A percentile compares a stretch with the other conserved stretches of the same genome.
These are phyloP conservation scores for Monopterus albus DNA, from an alignment of 2,113 vertebrate species.

Conservation along the genomic window DNA sequence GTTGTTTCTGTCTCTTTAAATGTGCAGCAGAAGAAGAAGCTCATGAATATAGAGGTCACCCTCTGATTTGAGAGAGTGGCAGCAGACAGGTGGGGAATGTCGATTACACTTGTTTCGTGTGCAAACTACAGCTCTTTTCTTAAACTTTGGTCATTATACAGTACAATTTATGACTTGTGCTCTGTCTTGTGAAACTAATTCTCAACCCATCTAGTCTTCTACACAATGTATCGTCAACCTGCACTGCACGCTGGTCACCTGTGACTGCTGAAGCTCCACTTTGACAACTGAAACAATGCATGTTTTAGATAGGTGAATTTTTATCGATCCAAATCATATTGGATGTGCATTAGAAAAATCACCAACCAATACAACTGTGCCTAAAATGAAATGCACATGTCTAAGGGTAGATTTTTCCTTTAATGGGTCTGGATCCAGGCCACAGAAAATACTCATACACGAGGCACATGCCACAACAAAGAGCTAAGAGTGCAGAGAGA, in stretches of 20 bases:
- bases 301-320: no score
- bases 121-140: not conserved
- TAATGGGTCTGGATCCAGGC: constrained; percentile 30
- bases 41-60: not conserved
- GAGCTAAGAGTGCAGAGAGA: not conserved
- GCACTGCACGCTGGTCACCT: not conserved
- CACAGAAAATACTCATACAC: not conserved
- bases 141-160: not conserved
- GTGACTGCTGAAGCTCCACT: no score
- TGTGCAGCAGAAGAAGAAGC: not conserved
- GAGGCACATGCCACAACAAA: not conserved
- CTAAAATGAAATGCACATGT: not conserved
- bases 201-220: no score
- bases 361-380: no score
- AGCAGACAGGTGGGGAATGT: not conserved
- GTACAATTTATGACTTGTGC: not conserved
- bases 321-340: no score
- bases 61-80: not conserved
- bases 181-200: no score
- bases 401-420: no score
- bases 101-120: not conserved
- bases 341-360: no score
- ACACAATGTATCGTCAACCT: not conserved
- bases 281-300: no score
- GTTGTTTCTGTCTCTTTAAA: not conserved